A percentile compares a stretch with the other conserved stretches of the same genome.
These are phyloP conservation scores for Aramus guarauna DNA, from an alignment of 2,113 vertebrate genomes.

Conservation along the genomic window DNA sequence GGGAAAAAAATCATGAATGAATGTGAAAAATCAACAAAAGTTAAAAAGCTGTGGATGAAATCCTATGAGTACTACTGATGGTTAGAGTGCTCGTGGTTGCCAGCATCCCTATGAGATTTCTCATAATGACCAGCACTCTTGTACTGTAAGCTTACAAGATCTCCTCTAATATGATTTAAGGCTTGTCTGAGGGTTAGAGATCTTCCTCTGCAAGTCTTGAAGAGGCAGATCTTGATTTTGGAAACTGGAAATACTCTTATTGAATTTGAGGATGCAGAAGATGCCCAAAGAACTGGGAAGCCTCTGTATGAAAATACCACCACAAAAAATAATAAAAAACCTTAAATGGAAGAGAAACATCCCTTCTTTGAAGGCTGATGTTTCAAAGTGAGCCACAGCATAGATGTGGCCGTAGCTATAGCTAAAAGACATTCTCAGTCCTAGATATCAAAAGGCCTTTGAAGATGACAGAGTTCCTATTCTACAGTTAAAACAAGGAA, in stretches of 20 bases:
- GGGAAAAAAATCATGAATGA: neutral
- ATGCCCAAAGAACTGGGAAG: neutral
- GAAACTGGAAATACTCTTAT: neutral
- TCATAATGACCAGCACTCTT: neutral
- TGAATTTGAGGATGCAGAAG: neutral
- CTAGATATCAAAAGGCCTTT: neutral
- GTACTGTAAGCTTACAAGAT: neutral
- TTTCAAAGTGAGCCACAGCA: neutral
- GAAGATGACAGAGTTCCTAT: neutral
- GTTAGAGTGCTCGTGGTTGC: neutral
- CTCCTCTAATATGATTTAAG: neutral
- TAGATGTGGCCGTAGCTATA: neutral
- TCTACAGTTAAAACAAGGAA: neutral
- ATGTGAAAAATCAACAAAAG: neutral
- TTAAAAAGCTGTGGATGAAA: neutral
- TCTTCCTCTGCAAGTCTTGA: neutral
- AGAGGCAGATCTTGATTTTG: neutral
- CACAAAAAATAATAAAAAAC: neutral
- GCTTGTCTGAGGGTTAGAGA: neutral
- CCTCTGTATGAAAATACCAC: neutral
- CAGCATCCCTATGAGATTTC: neutral
- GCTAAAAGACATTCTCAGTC: neutral
- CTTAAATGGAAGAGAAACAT: neutral
- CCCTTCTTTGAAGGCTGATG: neutral
- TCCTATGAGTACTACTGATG: neutral